Base-by-base conservation (phyloP, 2,113 vertebrate species). In the Oncorhynchus nerka region DNA sequence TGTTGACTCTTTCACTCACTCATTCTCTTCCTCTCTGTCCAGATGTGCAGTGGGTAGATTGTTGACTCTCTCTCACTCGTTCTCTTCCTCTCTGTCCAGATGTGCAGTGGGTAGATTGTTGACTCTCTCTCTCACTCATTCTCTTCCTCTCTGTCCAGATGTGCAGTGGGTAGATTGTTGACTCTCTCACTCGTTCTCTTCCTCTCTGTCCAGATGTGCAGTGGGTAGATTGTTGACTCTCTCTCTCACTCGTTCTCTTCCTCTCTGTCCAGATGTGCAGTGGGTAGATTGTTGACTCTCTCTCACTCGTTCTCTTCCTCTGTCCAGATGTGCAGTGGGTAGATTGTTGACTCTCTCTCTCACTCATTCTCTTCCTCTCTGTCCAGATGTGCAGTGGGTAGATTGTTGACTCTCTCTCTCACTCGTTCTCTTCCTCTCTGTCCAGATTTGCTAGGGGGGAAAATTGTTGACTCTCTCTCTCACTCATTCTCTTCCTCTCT, bases 391-490 rank as follows among this genome's bases (percentile, higher is more conserved):
- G 86, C 74, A 0, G 93, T 93, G 28, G 94, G 95, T 2, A 49
- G 30, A 32, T 32, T 32, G 9, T 49, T 67, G 15, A 1, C 55
- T 20, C 34, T 30, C 30, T 64, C 8, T 13, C 24, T 55, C 19
- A 70, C 5, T 78, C 61, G 30, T 32, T 32, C 30, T 32, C 4
- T 32, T 32, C 32, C 32, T 32, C 45, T 73, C 39, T 70, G 4
- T 78, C 20, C 72, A 99, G 97, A 86, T 99, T 97, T 81, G 86
- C 73, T 1, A 67, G 28, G n/a, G n/a, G n/a, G n/a, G n/a, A n/a
- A n/a, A n/a, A 30, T 30, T 30, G 28, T 30, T 30, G 24, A 24
- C 24, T 24, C 28, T 28, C 2, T 30, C 30, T n/a, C n/a, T n/a
- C n/a, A n/a, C n/a, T n/a, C n/a, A 2, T 15, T 51, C 49, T 15